Base-by-base conservation (phyloP, 2,797 vertebrate genomes). In the Rhyacichthys aspro region DNA sequence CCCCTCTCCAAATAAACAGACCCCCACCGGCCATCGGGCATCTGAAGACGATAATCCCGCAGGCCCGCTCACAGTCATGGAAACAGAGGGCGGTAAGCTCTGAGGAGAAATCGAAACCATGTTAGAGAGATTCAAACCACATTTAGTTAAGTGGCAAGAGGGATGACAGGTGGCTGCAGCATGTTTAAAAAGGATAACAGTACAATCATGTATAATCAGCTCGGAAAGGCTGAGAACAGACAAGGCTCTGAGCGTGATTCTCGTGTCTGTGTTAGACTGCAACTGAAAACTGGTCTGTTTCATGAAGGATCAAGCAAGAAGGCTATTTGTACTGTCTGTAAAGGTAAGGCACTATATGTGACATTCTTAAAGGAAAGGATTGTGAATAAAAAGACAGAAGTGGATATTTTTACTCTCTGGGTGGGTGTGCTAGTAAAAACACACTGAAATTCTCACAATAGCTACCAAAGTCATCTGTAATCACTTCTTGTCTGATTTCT, bases 1-100 rank as follows among this genome's bases (percentile, higher is more conserved):
- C 57, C 62, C 74, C 67, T 86, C 74, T 80, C 49, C 86, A 92
- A 91, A 91, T 86, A 90, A 89, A 90, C 85, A 86, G 59, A 60
- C 52, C 54, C 44, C 55, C 19, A 60, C 54, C 37, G 64, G 46
- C 41, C 34, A 43, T 54, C 6, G 19, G 23, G 60, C 59, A 63
- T 66, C 65, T 56, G 59, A 68, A 59, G 55, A 11, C 47, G 55
- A 44, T 56, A 67, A 81, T 68, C 70, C 52, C 32, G 54, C n/a
- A 19, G 63, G 37, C 57, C 55, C 41, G 56, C 34, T 79, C 59
- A 45, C 43, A 44, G 72, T 67, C 46, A 34, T 6, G 67, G 55
- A 72, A 72, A 75, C 57, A 60, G 45, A 46, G 17, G 67, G 17
- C 12, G 54, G 8, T 55, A 58, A 38, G 50, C 67, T 59, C 49